Evolutionary conservation across 2,888 invertebrate species (phyloP).

Genomic region (Helleia helle): DNA sequence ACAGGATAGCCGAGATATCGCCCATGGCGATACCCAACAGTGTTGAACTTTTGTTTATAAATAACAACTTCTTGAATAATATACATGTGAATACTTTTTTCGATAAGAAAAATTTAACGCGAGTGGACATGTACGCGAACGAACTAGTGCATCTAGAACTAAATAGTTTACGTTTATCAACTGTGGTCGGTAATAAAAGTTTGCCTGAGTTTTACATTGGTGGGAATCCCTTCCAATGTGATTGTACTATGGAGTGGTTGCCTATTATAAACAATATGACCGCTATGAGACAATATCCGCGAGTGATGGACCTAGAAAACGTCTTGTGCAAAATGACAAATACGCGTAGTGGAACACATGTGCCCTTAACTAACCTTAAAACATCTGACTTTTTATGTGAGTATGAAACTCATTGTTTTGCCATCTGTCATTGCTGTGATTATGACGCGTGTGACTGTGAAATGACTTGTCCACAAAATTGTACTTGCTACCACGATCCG

Average conservation of each 20-base stretch:
- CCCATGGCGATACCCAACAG: slow-evolving; percentile 91
- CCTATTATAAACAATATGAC: slow-evolving; percentile 91
- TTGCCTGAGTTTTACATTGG: slow-evolving; percentile 93
- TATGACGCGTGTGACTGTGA: slow-evolving; percentile 97
- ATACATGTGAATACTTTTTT: slow-evolving; percentile 90
- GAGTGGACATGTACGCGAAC: slow-evolving; percentile 93
- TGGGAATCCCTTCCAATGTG: slow-evolving; percentile 95
- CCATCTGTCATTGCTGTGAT: slow-evolving; percentile 96
- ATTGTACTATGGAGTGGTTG: slow-evolving; percentile 97
- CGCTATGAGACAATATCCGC: slow-evolving; percentile 86
- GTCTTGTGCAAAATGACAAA: slow-evolving; percentile 92
- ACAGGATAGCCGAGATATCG: slow-evolving; percentile 86
- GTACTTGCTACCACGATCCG: slow-evolving; percentile 95
- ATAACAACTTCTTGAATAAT: slow-evolving; percentile 88
- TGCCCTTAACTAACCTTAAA: slow-evolving; percentile 83
- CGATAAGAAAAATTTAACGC: slow-evolving; percentile 86
- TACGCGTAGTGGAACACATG: slow-evolving; percentile 85
- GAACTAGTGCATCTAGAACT: slow-evolving; percentile 87
- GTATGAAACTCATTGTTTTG: slow-evolving; percentile 95
- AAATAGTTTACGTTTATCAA: slow-evolving; percentile 84
- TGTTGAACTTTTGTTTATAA: slow-evolving; percentile 89
- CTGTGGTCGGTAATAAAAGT: slow-evolving; percentile 80
- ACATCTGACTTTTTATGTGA: slow-evolving; percentile 92
- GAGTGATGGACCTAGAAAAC: slow-evolving; percentile 90
- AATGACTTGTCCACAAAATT: slow-evolving; percentile 95